Percentiles rank a stretch among this genome's conserved stretches.
Conservation (phyloP, 2,797 vertebrate species). For the Peromyscus nudipes region DNA sequence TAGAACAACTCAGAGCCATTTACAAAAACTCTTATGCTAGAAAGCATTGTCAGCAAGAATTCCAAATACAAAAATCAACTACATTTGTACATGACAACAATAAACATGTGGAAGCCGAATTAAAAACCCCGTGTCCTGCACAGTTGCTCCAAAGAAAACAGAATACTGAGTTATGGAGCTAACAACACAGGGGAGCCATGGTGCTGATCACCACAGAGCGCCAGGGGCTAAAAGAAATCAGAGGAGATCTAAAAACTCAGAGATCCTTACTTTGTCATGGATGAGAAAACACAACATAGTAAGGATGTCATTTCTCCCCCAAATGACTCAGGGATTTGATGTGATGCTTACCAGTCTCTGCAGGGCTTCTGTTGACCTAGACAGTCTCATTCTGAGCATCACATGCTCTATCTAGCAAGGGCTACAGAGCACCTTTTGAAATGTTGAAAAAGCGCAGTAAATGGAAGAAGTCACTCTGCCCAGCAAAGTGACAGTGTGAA, state of each 20-base stretch:
- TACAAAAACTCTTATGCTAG: background rate
- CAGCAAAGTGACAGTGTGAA: background rate
- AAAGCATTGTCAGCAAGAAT: background rate
- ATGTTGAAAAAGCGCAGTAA: background rate
- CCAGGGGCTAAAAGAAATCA: background rate
- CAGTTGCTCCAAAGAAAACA: background rate
- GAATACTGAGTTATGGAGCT: background rate
- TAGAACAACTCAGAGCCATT: background rate
- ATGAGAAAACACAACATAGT: background rate
- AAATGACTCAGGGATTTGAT: background rate
- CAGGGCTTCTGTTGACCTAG: background rate
- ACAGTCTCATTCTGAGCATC: background rate
- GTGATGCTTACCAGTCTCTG: background rate
- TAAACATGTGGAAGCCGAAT: background rate
- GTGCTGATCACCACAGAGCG: background rate
- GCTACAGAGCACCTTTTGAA: background rate
- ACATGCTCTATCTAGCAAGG: too few relatives aligned
- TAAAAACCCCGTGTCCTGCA: background rate
- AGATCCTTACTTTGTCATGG: background rate
- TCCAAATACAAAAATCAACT: background rate
- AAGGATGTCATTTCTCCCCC: background rate
- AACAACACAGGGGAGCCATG: background rate
- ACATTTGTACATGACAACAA: background rate
- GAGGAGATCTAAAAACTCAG: background rate
- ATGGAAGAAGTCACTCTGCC: background rate